Base-by-base conservation (phyloP, 1,140 invertebrate genomes). In the Sinonovacula constricta region DNA sequence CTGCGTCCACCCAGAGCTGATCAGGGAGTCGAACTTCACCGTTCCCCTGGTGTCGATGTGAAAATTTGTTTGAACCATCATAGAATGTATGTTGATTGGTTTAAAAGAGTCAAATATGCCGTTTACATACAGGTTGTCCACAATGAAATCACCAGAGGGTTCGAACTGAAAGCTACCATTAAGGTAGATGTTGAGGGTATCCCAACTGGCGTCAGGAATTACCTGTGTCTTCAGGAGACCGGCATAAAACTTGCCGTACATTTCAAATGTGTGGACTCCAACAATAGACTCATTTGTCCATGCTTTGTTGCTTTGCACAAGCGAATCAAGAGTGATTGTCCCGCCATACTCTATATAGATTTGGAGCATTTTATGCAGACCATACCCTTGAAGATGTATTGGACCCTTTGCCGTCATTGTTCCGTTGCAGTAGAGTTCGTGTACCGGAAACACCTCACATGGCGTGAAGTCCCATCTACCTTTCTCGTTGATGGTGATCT, bases 251-350 rank as follows among this genome's bases (percentile, higher is more conserved):
- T 51, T 68, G 15, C 85, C 85, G 54, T 81, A 53, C 30, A 86
- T 67, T 39, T 71, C 65, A 10, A 85, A 39, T n/a, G 71, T 71
- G 51, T 82, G 80, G 10, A 84, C 68, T 24, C 67, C 74, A 14
- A 85, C 36, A 18, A 31, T 57, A 0, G 85, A 86, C 14, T 71
- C 63, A 10, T 79, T 80, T 5, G 76, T 82, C 80, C 80, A 87
- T 0, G 26, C 39, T 18, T 75, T 72, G 2, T 49, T 62, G 14
- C 18, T 56, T 34, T 84, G 85, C 26, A 76, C 70, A n/a, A 30
- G 15, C 5, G 78, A 66, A 57, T 87, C 85, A 15, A 87, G 68
- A 15, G 75, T 77, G 22, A 87, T 28, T 4, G 39, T 80, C 22
- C 82, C 85, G 36, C 63, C 57, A 39, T 69, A 59, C 39, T 72